Percentiles rank a stretch among this genome's conserved stretches.
Conservation (phyloP, 2,888 invertebrate species). For the Limenitis arthemis region DNA sequence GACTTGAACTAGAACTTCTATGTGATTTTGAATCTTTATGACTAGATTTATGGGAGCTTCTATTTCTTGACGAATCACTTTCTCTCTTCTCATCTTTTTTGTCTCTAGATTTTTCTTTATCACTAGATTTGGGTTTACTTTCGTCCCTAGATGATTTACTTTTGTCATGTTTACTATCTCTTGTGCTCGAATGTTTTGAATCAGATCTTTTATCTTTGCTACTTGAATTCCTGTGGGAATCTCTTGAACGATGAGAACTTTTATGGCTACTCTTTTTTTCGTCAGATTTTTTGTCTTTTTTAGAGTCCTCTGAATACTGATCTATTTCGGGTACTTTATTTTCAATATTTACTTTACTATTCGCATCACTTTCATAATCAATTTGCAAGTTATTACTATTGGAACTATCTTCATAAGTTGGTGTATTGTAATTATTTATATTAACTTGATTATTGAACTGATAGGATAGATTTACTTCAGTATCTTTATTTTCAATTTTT, state of each 20-base stretch:
- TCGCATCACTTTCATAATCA: slow-evolving; percentile 64
- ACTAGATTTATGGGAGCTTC: slow-evolving; percentile 53
- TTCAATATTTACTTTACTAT: slow-evolving; percentile 57
- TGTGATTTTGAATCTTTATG: slow-evolving; percentile 46
- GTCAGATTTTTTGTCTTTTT: slow-evolving; percentile 47
- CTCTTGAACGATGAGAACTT: slow-evolving; percentile 56
- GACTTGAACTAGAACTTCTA: slow-evolving; percentile 28
- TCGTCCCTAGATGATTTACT: slow-evolving; percentile 51
- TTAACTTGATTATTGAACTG: slow-evolving; percentile 58
- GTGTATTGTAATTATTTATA: slow-evolving; percentile 53
- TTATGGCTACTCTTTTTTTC: slow-evolving; percentile 52
- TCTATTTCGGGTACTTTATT: slow-evolving; percentile 45
- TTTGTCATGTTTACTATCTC: slow-evolving; percentile 51
- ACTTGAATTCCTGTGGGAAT: slow-evolving; percentile 53
- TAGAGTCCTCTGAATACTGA: slow-evolving; percentile 45
- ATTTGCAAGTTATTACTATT: slow-evolving; percentile 60
- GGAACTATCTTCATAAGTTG: slow-evolving; percentile 60
- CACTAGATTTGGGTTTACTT: slow-evolving; percentile 45
- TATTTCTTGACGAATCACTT: slow-evolving; percentile 55
- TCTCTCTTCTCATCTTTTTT: slow-evolving; percentile 50
- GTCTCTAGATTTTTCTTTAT: slow-evolving; percentile 50
- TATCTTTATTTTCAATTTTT: slow-evolving; percentile 45
- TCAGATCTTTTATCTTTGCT: slow-evolving; percentile 55
- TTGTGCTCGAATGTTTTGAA: slow-evolving; percentile 53
- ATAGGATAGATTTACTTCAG: slow-evolving; percentile 42